Base-by-base conservation (phyloP, 1,140 invertebrate genomes). In the Mamestra configurata region DNA sequence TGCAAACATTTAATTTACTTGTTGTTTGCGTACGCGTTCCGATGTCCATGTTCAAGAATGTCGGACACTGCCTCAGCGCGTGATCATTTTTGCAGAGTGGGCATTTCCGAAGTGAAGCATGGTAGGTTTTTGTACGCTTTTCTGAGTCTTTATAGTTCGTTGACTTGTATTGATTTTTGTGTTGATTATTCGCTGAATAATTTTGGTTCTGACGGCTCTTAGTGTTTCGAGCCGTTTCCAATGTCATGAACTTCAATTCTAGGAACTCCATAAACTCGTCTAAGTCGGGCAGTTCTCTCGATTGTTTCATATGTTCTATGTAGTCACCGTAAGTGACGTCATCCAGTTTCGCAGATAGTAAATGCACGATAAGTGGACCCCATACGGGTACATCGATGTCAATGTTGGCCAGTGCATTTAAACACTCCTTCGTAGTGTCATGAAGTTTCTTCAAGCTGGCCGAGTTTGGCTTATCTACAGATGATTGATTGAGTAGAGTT, bases 101-200 rank as follows among this genome's bases (percentile, higher is more conserved):
- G n/a, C n/a, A n/a, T n/a, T n/a, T n/a, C n/a, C n/a, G n/a, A n/a
- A 53, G 13, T 0, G 22, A 11, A 4, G 49, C 68, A 72, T 31
- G 46, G 18, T 53, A 70, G 8, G 66, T 70, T 49, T 49, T 46
- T 46, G 37, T 15, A 10, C 3, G 24, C 10, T 46, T 46, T 70
- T 70, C 43, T 24, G 31, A 3, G 20, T 66, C 43, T 70, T 70
- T 70, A 37, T 43, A 57, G 59, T 70, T 70, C 43, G 43, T 27
- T 49, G 66, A 49, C 37, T 70, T 70, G 22, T 46, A 8, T 5
- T 49, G 24, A 49, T 24, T 49, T 46, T 70, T 70, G 24, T 70
- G 18, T 70, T 70, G 8, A 13, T 43, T 24, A 27, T 49, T 49
- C 1, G 66, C 24, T 49, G 40, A 49, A 49, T 49, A 49, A 24